Evolutionary conservation across 2,797 vertebrate species (phyloP), one percentile per base, ranked within the genome.

Genomic region (Sebastes flavidus): DNA sequence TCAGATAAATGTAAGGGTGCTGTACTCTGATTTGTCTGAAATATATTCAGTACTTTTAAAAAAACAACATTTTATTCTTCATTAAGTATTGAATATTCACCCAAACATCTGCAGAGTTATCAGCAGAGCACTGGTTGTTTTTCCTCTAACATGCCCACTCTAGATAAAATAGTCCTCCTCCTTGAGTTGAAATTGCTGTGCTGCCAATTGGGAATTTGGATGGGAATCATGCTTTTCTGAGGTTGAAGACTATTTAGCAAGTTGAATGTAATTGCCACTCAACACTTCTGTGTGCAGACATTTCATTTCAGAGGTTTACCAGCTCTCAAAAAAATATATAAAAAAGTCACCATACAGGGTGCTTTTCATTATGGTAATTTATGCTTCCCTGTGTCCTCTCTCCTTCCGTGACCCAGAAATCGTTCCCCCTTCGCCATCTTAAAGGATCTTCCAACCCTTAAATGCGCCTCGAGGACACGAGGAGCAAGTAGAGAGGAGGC

Each of bases 251-350:
- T 80, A 75, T 71, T 85, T 79, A 81, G 78, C 58, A 59, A 79
- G 83, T 91, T 87, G 72, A 87, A 85, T 72, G 74, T 88, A 82
- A 86, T 80, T 84, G 82, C 85, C 65, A 84, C 85, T 90, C 86
- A 59, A 82, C 66, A 88, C 69, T 62, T 49, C 32, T 34, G 72
- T 79, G 72, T 75, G 72, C 83, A 88, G 80, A 83, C 75, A 87
- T 78, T 90, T 81, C 30, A 86, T 89, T 89, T 82, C 75, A 78
- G 52, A 65, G 69, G 68, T 87, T 85, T 84, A 77, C 73, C 78
- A 70, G 71, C 78, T 75, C 42, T 85, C 61, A 20, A 56, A 52
- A 52, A 52, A 24, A 25, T 36, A 36, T 36, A 36, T 1, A 36
- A 58, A 58, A 58, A 87, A 88, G 84, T 75, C 30, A 42, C 30